Percentiles rank a stretch among this genome's conserved stretches.
These are phyloP conservation scores for Hydrophis major DNA, from an alignment of 2,797 vertebrate species.

Conservation along the genomic window DNA sequence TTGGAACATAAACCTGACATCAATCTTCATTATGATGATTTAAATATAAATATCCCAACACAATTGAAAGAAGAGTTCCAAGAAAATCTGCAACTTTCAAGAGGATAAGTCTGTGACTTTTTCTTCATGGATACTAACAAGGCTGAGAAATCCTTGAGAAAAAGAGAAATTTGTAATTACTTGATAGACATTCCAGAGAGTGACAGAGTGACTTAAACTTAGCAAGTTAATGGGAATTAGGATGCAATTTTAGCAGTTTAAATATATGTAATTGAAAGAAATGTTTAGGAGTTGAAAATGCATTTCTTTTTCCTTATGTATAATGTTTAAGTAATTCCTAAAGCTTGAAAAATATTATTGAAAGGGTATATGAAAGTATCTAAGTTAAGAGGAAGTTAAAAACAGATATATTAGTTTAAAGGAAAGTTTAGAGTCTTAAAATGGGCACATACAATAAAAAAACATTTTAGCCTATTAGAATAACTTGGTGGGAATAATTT, in stretches of 20 bases:
- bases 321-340: not conserved
- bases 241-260: not conserved
- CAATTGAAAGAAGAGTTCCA: not conserved
- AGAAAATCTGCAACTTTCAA: not conserved
- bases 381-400: not conserved
- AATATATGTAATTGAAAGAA: not conserved
- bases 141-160: not conserved
- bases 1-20: not conserved
- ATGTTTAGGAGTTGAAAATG: not conserved
- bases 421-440: not conserved
- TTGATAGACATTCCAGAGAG: not conserved
- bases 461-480: not conserved
- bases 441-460: not conserved
- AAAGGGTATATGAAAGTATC: not conserved
- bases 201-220: not conserved
- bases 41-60: not conserved
- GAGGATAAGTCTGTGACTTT: not conserved
- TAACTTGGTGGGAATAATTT: not conserved
- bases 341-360: not conserved
- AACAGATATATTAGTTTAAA: not conserved
- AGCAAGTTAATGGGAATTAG: not conserved
- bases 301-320: not conserved
- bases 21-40: not conserved
- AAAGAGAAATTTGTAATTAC: not conserved
- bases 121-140: not conserved